phyloP scores from a whole-genome alignment of 2,113 vertebrate genomes.

The Forbesichthys papilliferus region DNA sequence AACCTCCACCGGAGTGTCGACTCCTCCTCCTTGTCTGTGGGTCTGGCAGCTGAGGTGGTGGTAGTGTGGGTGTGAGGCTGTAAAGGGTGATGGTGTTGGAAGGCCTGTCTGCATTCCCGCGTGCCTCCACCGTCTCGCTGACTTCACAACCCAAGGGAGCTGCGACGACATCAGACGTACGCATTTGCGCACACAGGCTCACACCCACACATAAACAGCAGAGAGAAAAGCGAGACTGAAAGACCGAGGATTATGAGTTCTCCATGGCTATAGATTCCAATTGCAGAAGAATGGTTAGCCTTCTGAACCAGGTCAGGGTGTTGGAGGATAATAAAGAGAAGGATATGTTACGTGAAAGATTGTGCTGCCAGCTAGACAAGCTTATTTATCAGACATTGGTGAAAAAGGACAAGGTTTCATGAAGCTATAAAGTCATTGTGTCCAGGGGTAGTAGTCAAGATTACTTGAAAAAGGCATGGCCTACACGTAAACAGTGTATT shows the following conservation, averaged over 20 bases:
- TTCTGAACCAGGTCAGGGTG: slow-evolving; percentile 9
- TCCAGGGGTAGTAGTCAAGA: slow-evolving; percentile 9
- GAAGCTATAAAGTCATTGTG: slow-evolving; percentile 1
- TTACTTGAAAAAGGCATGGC: neutral
- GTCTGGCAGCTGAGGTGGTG: no score
- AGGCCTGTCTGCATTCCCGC: neutral
- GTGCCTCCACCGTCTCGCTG: no score
- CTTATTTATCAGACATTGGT: slow-evolving; percentile 21
- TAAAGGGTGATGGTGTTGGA: slow-evolving; percentile 27
- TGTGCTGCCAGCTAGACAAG: slow-evolving; percentile 3
- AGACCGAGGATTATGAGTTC: neutral
- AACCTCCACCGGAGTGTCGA: slow-evolving; percentile 14
- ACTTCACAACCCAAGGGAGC: neutral
- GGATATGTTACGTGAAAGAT: slow-evolving; percentile 28
- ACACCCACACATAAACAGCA: neutral
- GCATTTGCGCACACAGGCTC: neutral
- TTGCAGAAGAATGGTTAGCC: slow-evolving; percentile 15
- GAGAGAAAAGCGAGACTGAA: neutral
- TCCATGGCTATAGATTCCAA: slow-evolving; percentile 15
- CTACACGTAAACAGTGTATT: neutral
- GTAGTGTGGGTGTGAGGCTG: neutral
- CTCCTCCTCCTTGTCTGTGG: neutral
- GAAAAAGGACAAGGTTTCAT: slow-evolving; percentile 8
- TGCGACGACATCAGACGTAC: neutral
- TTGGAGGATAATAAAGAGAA: slow-evolving; percentile 13